Evolutionary conservation across 2,888 invertebrate genomes (phyloP), one percentile per base, ranked within the genome.

Genomic region (Fragum sueziense): DNA sequence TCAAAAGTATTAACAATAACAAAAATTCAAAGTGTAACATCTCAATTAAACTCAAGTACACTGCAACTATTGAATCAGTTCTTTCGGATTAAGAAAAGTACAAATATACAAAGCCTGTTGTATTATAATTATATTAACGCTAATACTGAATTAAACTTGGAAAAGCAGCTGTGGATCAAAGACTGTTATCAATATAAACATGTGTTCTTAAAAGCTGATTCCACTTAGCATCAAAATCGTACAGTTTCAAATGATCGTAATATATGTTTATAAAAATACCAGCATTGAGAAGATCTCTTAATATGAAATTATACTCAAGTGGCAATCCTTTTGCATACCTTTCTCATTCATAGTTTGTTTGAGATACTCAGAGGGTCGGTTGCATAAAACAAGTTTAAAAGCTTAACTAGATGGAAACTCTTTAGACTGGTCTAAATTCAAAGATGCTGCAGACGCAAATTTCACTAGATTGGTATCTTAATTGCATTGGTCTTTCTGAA

Each of bases 211-310:
- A 33, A n/a, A 62, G 33, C 22, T 33, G 34, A 62, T 34, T 62
- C 62, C 62, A 62, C 62, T 62, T 34, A 33, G 11, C 33, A 33
- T 62, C n/a, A 34, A 33, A 34, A 62, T 62, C 62, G 34, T 62
- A 31, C n/a, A 57, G n/a, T 62, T 62, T 62, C 22, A 62, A 62
- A 62, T 62, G 34, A 62, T 62, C 29, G 34, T 34, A 29, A 29
- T 62, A 62, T 33, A 62, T 20, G n/a, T 33, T 33, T 62, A 62
- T 62, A 62, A 33, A 62, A 62, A 62, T 34, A 33, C 33, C 34
- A 33, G 33, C 20, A 62, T 62, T 34, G 34, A 62, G 14, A n/a
- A 29, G 33, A 62, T 62, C 34, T 33, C 34, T 62, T 62, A 29
- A 62, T 68, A 41, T 68, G 68, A 68, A 27, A 57, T 29, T 29